phyloP scores from a whole-genome alignment of 30 jellyfish, hydroid and myxozoan genomes.

The Phacellophora camtschatica region DNA sequence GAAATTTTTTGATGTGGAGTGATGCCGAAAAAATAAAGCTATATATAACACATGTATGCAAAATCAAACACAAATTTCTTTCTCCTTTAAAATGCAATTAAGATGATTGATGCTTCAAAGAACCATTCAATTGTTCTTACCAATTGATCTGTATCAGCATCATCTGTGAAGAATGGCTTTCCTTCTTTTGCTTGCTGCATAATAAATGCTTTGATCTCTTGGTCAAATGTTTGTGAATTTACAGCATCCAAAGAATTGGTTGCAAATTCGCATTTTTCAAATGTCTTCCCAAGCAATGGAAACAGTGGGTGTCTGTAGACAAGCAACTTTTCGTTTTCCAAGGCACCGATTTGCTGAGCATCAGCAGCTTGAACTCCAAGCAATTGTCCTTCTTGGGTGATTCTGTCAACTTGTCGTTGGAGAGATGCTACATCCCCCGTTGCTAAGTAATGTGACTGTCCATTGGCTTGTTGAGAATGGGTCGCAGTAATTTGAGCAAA shows the following conservation, averaged over 20 bases:
- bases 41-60: too few species aligned
- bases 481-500: slow-evolving; percentile 58
- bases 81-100: too few species aligned
- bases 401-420: slow-evolving; percentile 63
- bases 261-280: slow-evolving; percentile 92
- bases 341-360: slow-evolving; percentile 55
- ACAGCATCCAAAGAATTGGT: slow-evolving; percentile 89
- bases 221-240: slow-evolving; percentile 79
- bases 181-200: slow-evolving; percentile 89
- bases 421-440: slow-evolving; percentile 58
- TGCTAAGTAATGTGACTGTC: slow-evolving; percentile 41
- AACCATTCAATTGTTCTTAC: slow-evolving; percentile 8
- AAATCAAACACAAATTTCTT: too few species aligned
- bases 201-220: slow-evolving; percentile 78
- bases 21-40: too few species aligned
- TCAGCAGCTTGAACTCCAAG: slow-evolving; percentile 60
- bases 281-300: slow-evolving; percentile 71
- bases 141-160: slow-evolving; percentile 90
- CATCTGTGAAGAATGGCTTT: slow-evolving; percentile 87
- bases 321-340: slow-evolving; percentile 76
- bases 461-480: slow-evolving; percentile 7
- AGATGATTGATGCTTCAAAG: too few species aligned
- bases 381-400: slow-evolving; percentile 57
- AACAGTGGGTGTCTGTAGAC: slow-evolving; percentile 92
- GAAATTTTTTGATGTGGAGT: too few species aligned